Percentiles rank a stretch among this genome's conserved stretches.
Evolutionary conservation across 2,888 invertebrate genomes (phyloP).

Genomic region (Rotaria magnacalcarata): DNA sequence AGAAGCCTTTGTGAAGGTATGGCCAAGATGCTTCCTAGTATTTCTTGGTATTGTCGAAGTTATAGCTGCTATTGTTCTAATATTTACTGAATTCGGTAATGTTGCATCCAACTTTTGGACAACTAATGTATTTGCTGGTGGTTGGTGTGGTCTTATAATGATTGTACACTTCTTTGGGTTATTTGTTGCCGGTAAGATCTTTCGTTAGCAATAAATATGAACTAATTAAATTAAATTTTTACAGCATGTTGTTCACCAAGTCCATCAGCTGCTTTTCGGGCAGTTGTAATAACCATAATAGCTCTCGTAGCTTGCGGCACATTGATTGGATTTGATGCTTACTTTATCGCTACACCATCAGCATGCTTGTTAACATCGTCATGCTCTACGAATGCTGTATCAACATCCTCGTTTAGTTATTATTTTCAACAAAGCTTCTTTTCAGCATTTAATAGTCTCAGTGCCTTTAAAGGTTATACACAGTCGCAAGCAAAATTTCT

Average conservation of each 20-base stretch:
- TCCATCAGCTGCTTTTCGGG: background rate
- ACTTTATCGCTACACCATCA: background rate
- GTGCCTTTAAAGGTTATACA: background rate
- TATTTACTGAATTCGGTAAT: constrained; percentile 9
- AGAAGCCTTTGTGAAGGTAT: background rate
- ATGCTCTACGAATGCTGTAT: background rate
- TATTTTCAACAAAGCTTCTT: background rate
- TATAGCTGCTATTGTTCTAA: background rate
- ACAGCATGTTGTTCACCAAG: background rate
- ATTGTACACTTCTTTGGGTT: background rate
- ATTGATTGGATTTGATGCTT: background rate
- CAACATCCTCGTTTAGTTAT: background rate
- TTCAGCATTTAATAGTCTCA: background rate
- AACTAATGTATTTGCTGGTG: constrained; percentile 23
- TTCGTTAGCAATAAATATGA: background rate
- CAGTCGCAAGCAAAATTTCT: background rate
- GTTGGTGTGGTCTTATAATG: background rate
- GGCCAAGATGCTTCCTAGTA: background rate
- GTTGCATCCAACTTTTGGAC: background rate
- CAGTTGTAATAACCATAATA: background rate
- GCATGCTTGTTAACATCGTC: background rate
- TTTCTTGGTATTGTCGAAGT: background rate
- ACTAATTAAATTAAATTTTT: background rate
- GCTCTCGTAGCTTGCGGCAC: background rate
- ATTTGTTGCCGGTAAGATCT: background rate